These are phyloP conservation scores for Synchiropus splendidus DNA, from an alignment of 2,113 vertebrate species.

Conservation along the genomic window DNA sequence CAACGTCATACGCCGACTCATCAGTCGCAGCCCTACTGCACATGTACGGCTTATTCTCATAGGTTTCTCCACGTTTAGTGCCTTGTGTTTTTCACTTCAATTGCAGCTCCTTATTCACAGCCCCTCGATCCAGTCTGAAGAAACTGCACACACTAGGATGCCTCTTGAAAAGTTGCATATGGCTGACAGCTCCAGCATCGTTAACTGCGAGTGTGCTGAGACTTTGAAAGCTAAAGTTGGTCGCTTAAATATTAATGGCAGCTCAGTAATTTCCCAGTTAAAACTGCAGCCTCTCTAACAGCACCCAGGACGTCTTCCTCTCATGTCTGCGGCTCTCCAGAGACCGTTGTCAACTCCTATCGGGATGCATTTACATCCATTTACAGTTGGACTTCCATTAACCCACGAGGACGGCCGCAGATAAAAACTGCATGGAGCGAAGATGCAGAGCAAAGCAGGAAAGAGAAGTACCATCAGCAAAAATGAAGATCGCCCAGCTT, in stretches of 20 bases:
- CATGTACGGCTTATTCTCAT: no score
- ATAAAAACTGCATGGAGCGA: slow-evolving; percentile 3
- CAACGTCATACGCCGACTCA: no score
- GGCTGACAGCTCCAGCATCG: not conserved
- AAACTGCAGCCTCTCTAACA: slow-evolving; percentile 19
- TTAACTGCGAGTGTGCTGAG: no score
- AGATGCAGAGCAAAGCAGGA: slow-evolving; percentile 6
- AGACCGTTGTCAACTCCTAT: slow-evolving; percentile 27
- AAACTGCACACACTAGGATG: no score
- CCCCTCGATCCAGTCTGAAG: no score
- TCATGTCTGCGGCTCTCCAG: slow-evolving; percentile 23
- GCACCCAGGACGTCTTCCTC: slow-evolving; percentile 17
- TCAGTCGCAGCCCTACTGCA: no score
- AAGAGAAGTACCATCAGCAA: slow-evolving; percentile 2
- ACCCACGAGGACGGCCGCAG: slow-evolving; percentile 9
- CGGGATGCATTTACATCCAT: slow-evolving; percentile 28
- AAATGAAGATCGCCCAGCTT: not conserved
- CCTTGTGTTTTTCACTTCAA: no score
- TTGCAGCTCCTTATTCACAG: no score
- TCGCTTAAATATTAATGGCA: slow-evolving; percentile 31
- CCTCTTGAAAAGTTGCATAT: no score
- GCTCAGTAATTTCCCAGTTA: slow-evolving; percentile 18
- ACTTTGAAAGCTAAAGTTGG: slow-evolving; percentile 9
- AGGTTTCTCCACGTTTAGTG: no score
- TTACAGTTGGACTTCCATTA: slow-evolving; percentile 30